Evolutionary conservation across 2,888 invertebrate genomes (phyloP), one percentile per base, ranked within the genome.

Genomic region (Sesamia inferens): DNA sequence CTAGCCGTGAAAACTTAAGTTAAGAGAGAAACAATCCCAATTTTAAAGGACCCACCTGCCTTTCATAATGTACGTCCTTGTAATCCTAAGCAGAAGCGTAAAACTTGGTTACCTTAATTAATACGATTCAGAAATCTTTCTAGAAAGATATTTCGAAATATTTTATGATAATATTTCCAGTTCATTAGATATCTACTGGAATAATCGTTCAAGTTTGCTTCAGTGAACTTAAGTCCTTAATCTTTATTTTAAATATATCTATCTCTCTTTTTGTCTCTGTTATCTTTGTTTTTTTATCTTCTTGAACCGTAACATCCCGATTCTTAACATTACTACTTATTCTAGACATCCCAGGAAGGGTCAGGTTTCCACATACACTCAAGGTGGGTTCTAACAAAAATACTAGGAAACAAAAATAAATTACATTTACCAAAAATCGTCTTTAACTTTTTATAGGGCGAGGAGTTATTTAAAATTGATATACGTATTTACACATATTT

Each of bases 351-450:
- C 68, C 74, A 72, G 84, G 78, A 74, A 62, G 57, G 75, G 68
- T 61, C 16, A 68, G 66, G 69, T 73, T 81, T 76, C 57, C 85
- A 74, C 70, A 47, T 47, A 88, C 85, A 88, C 86, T 85, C 83
- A 85, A 78, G 83, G 76, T 69, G 67, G 84, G 79, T 79, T 87
- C 87, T 89, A 89, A 83, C 77, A 86, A 76, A 74, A 87, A 81
- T 85, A 86, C 87, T 89, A 88, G 85, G 83, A 88, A 87, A 81
- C 76, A 31, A 31, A 31, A 31, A 31, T 64, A 70, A 58, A 71
- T 67, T 73, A 71, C 65, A 78, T 84, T 74, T 42, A 82, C 85
- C 87, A 84, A 87, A 90, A 90, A 87, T 80, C 78, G 78, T 82
- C 87, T 85, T 84, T 82, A 85, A 80, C 68, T 67, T 13, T 31